Base-by-base conservation (phyloP, 1,140 invertebrate species). In the Chlorops oryzae region DNA sequence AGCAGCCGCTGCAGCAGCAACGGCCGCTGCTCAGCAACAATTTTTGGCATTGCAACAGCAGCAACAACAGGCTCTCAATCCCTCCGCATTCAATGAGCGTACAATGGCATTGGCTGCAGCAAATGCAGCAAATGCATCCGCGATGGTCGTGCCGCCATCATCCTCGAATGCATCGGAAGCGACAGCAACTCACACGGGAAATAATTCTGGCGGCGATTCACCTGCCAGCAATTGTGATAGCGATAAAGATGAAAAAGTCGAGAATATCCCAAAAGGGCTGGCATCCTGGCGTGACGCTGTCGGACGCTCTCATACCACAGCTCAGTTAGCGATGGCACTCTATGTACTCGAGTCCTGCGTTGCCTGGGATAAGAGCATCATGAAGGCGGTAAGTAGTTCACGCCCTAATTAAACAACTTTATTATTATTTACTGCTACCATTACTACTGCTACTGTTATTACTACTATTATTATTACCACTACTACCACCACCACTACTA, bases 351-450 rank as follows among this genome's bases (percentile, higher is more conserved):
- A 96, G 65, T 85, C 85, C 17, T 90, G 86, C 62, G 92, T 97
- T 59, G 92, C 93, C 21, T 97, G 94, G 94, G 94, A 98, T 75
- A 97, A 96, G 75, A 95, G 91, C 75, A 94, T 96, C 63, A 97
- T 98, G 94, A 96, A 96, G 83, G 93, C 93, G 77, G 91, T 95
- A 81, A 84, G 89, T 74, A 18, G 4, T 32, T 9, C 9, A 32
- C 28, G 9, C 15, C 28, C 28, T 32, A 9, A 10, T 32, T 32
- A 32, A 10, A 10, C 15, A 9, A 15, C 15, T 32, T 32, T 32
- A 32, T 32, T 32, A 10, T 32, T 9, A 32, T 32, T 32, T 32
- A 32, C 28, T 10, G 9, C 15, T 32, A 15, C 28, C 28, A 32
- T 32, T 15, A n/a, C n/a, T n/a, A n/a, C n/a, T n/a, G n/a, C n/a